Percentiles rank a stretch among this genome's conserved stretches.
phyloP scores from a whole-genome alignment of 2,888 invertebrate genomes.

The Sthenelais limicola region DNA sequence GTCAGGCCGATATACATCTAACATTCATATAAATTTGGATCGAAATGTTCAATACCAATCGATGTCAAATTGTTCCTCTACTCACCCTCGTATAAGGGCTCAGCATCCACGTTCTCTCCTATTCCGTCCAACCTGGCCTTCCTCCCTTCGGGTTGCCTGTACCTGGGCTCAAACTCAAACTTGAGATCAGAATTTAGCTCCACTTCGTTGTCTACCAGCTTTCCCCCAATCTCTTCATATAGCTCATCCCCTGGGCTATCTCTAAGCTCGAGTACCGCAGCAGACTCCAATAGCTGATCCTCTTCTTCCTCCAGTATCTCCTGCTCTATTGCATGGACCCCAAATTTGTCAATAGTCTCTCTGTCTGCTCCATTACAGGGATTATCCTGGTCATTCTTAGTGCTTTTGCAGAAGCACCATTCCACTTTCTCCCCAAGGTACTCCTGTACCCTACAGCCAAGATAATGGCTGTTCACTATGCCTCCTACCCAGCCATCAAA shows the following conservation, averaged over 20 bases:
- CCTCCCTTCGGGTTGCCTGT: conserved; percentile 7
- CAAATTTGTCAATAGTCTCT: conserved; percentile 39
- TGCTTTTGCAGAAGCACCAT: conserved; percentile 55
- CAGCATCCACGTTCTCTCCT: background rate
- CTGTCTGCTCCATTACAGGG: conserved; percentile 43
- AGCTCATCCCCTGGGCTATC: too few relatives aligned
- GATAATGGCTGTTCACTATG: conserved; percentile 50
- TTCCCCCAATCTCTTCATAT: too few relatives aligned
- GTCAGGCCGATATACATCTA: too few relatives aligned
- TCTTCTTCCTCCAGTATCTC: background rate
- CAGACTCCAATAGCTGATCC: too few relatives aligned
- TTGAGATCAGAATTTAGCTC: too few relatives aligned
- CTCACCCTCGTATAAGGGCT: too few relatives aligned
- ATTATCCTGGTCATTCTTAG: background rate
- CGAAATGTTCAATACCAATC: too few relatives aligned
- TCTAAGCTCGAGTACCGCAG: too few relatives aligned
- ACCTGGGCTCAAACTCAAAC: background rate
- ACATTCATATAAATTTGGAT: too few relatives aligned
- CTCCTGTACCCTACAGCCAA: conserved; percentile 52
- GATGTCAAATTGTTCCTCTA: too few relatives aligned
- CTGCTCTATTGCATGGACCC: background rate
- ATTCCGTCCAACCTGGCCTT: background rate
- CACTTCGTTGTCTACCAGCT: too few relatives aligned
- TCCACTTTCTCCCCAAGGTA: conserved; percentile 46
- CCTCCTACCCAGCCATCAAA: conserved; percentile 55